Percentiles rank a stretch among this genome's conserved stretches.
These are phyloP conservation scores for Sisor rabdophorus DNA, from an alignment of 2,113 vertebrate genomes.

Conservation along the genomic window DNA sequence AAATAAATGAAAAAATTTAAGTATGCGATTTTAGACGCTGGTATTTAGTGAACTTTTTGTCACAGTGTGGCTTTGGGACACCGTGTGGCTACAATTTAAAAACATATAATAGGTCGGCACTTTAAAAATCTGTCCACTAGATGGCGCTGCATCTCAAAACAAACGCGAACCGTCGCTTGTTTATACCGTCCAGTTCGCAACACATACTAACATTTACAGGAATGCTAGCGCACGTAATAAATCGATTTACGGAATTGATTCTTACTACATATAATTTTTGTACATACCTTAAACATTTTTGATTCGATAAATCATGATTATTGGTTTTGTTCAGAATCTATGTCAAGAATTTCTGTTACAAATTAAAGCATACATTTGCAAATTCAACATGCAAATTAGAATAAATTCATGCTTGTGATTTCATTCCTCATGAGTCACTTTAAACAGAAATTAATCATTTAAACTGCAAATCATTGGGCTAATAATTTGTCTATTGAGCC, in stretches of 20 bases:
- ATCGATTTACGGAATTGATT: not conserved
- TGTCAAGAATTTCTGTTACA: not conserved
- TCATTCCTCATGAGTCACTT: not conserved
- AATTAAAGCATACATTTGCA: not conserved
- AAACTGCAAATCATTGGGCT: not conserved
- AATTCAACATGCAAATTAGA: not conserved
- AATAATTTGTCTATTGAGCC: too few relatives aligned
- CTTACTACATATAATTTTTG: not conserved
- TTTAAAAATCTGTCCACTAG: not conserved
- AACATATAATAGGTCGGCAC: not conserved
- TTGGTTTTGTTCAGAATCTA: not conserved
- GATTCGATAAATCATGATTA: too few relatives aligned
- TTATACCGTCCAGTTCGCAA: too few relatives aligned
- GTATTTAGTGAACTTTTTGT: not conserved
- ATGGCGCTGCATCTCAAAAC: not conserved
- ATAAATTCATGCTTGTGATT: not conserved
- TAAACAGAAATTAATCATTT: not conserved
- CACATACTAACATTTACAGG: accelerated
- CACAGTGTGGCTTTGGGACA: too few relatives aligned
- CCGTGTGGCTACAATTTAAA: not conserved
- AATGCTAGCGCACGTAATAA: not conserved
- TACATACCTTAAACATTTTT: not conserved
- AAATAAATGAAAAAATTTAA: too few relatives aligned
- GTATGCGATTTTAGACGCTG: not conserved
- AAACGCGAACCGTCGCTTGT: not conserved